A percentile compares a stretch with the other conserved stretches of the same genome.
Conservation (phyloP, 1,140 invertebrate species). For the Xylocopa sonorina region DNA sequence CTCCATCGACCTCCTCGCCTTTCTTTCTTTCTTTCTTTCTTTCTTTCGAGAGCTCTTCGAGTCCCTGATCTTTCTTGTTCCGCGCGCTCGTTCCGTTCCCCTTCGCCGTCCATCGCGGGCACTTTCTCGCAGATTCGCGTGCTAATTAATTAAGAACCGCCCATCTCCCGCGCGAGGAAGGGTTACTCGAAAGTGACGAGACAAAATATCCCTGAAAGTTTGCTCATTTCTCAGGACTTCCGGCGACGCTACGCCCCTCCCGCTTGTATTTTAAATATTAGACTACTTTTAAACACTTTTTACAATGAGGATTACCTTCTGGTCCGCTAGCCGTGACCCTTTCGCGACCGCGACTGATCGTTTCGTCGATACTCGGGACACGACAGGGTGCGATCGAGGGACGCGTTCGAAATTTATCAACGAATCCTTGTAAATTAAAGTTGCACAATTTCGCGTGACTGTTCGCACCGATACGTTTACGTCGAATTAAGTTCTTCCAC, state of each 20-base stretch:
- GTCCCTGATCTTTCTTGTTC: conserved; percentile 11
- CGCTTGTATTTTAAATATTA: conserved; percentile 46
- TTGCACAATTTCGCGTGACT: no score
- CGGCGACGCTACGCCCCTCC: conserved; percentile 17
- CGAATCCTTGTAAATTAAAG: no score
- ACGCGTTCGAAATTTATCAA: no score
- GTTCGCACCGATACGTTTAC: no score
- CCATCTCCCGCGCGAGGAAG: conserved; percentile 49
- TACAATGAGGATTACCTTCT: not conserved
- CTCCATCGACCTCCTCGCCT: no score
- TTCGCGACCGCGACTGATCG: not conserved
- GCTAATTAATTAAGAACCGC: conserved; percentile 75
- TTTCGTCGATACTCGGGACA: no score
- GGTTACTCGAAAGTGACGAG: conserved; percentile 40
- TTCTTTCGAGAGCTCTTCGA: not conserved
- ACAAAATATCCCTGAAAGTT: conserved; percentile 70
- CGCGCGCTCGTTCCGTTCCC: conserved; percentile 20
- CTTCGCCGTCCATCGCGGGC: conserved; percentile 28
- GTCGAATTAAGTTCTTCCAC: no score
- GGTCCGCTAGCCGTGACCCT: not conserved
- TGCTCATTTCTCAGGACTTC: conserved; percentile 59
- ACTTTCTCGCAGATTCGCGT: conserved; percentile 58
- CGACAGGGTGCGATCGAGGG: not conserved
- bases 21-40: conserved; percentile 28
- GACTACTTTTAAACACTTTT: not conserved